Evolutionary conservation across 2,113 vertebrate species (phyloP).

Genomic region (Aphyosemion australe): DNA sequence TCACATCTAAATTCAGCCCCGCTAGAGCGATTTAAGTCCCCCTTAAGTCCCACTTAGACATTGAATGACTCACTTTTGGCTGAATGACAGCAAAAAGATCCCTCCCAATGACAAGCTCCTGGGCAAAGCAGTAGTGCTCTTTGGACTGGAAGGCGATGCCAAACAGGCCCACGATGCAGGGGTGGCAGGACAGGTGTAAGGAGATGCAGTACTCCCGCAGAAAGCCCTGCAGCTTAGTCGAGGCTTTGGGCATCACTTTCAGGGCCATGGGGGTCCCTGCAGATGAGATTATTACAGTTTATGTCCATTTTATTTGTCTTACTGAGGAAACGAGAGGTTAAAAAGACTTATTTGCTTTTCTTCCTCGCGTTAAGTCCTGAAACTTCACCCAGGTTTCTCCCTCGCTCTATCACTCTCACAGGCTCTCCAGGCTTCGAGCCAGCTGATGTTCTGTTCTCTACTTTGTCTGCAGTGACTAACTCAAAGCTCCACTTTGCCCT

Average conservation of each 20-base stretch:
- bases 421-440: slow-evolving; percentile 1
- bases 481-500: slow-evolving; percentile 6
- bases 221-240: slow-evolving; percentile 90
- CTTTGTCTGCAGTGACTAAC: neutral
- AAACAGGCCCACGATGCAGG: slow-evolving; percentile 87
- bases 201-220: slow-evolving; percentile 93
- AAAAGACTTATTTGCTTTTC: no score
- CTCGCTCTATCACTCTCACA: neutral
- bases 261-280: slow-evolving; percentile 92
- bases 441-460: neutral
- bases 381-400: neutral
- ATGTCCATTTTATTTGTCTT: neutral
- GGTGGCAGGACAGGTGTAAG: slow-evolving; percentile 86
- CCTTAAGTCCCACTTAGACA: neutral
- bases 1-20: neutral
- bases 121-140: slow-evolving; percentile 89
- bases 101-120: slow-evolving; percentile 86
- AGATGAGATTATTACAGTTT: slow-evolving; percentile 4
- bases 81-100: slow-evolving; percentile 93
- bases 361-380: neutral
- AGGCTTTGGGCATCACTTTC: slow-evolving; percentile 90
- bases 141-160: slow-evolving; percentile 91
- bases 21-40: neutral
- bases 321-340: no score
- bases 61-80: slow-evolving; percentile 81